Evolutionary conservation across 2,888 invertebrate species (phyloP).

Genomic region (Barypeithes pellucidus): DNA sequence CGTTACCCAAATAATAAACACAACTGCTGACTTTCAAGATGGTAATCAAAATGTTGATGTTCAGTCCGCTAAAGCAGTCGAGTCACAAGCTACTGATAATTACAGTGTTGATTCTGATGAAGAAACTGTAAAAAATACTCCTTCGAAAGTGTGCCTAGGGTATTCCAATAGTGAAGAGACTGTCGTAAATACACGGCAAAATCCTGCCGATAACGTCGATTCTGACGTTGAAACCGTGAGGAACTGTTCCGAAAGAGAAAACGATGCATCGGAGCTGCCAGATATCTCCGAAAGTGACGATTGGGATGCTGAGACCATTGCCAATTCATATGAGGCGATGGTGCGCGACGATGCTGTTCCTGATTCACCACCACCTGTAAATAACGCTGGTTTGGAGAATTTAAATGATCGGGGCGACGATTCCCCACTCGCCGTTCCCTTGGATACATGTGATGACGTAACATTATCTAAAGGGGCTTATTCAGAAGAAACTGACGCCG

Average conservation of each 20-base stretch:
- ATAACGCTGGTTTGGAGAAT: no score
- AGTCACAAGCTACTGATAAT: not conserved
- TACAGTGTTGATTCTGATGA: not conserved
- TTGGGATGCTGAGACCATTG: constrained; percentile 14
- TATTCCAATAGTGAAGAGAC: constrained; percentile 8
- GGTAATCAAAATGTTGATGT: no score
- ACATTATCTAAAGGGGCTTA: not conserved
- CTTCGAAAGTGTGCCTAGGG: not conserved
- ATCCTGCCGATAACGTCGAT: not conserved
- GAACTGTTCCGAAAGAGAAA: not conserved
- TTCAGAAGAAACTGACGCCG: not conserved
- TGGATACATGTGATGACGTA: not conserved
- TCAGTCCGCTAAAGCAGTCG: not conserved
- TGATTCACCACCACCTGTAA: not conserved
- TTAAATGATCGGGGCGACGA: not conserved
- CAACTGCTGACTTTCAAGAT: not conserved
- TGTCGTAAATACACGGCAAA: not conserved
- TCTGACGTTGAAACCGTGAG: not conserved
- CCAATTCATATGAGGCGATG: not conserved
- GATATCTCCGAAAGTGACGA: not conserved
- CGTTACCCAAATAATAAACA: not conserved
- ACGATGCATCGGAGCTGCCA: not conserved
- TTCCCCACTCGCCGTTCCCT: not conserved
- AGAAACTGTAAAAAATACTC: not conserved
- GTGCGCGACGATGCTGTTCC: not conserved